Conservation (phyloP, 2,797 vertebrate species). For the Tragopan temminckii region DNA sequence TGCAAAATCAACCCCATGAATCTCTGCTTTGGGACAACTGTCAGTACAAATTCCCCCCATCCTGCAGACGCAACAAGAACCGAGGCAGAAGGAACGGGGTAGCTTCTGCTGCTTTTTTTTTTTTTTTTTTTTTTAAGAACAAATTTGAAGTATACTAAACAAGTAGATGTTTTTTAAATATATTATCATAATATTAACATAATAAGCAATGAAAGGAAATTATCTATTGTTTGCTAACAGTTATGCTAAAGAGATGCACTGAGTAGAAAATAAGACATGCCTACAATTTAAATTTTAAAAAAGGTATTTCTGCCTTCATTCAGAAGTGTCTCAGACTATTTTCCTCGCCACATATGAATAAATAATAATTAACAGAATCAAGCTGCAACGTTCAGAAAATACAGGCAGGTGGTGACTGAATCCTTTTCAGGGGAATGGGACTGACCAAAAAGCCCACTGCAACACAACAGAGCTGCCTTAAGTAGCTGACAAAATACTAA, state of each 20-base stretch:
- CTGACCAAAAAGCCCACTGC: constrained; percentile 73
- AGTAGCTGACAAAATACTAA: constrained; percentile 87
- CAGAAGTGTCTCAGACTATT: constrained; percentile 80
- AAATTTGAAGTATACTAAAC: constrained; percentile 85
- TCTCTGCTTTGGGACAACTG: constrained; percentile 42
- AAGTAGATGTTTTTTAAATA: constrained; percentile 87
- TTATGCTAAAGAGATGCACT: constrained; percentile 84
- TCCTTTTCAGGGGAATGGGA: constrained; percentile 60
- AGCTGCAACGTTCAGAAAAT: constrained; percentile 78
- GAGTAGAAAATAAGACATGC: constrained; percentile 85
- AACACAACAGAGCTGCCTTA: constrained; percentile 78
- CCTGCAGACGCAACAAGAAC: constrained; percentile 52
- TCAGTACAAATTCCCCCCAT: constrained; percentile 47
- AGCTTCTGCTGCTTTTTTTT: constrained; percentile 33
- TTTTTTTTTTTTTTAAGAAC: constrained; percentile 77
- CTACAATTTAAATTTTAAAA: constrained; percentile 83
- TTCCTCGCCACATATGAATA: constrained; percentile 77
- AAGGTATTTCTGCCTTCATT: constrained; percentile 81
- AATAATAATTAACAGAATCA: constrained; percentile 84
- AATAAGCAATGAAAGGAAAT: constrained; percentile 87
- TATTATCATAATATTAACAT: constrained; percentile 89
- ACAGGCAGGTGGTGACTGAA: constrained; percentile 70
- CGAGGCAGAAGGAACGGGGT: constrained; percentile 49
- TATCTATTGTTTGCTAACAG: constrained; percentile 88
- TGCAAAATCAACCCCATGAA: constrained; percentile 42